phyloP scores from a whole-genome alignment of 2,113 vertebrate genomes.

The Chamaetylas fuelleborni region DNA sequence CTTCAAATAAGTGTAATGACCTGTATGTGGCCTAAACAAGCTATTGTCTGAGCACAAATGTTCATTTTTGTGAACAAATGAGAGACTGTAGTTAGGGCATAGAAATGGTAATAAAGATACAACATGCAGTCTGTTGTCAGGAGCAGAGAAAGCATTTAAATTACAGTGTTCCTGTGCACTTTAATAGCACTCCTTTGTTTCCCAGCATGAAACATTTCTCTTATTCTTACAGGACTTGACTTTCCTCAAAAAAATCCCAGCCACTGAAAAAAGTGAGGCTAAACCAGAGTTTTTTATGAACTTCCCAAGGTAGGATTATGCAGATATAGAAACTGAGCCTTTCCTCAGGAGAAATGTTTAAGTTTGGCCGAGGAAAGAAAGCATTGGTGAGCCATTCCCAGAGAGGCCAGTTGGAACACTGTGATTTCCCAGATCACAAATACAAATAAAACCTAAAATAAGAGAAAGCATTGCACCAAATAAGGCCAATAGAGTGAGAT shows the following conservation, averaged over 20 bases:
- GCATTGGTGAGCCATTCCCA: neutral
- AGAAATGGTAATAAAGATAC: neutral
- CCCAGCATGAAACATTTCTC: neutral
- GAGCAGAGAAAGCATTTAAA: neutral
- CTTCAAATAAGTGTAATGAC: neutral
- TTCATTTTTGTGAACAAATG: neutral
- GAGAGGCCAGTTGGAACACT: neutral
- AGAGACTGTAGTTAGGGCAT: neutral
- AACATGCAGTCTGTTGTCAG: neutral
- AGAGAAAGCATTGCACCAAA: too few species aligned
- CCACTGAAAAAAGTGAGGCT: neutral
- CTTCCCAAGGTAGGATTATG: neutral
- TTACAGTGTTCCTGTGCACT: neutral
- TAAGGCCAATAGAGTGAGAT: too few species aligned
- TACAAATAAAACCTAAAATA: neutral
- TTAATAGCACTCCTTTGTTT: neutral
- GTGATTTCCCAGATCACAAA: neutral
- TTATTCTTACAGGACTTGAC: neutral
- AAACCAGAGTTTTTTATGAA: neutral
- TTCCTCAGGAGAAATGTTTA: neutral
- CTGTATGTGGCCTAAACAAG: constrained; percentile 18
- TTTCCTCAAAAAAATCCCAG: neutral
- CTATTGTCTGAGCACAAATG: neutral
- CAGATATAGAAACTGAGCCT: neutral
- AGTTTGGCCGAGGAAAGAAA: neutral